These are phyloP conservation scores for Labeo catla DNA, from an alignment of 2,113 vertebrate genomes.

Conservation along the genomic window DNA sequence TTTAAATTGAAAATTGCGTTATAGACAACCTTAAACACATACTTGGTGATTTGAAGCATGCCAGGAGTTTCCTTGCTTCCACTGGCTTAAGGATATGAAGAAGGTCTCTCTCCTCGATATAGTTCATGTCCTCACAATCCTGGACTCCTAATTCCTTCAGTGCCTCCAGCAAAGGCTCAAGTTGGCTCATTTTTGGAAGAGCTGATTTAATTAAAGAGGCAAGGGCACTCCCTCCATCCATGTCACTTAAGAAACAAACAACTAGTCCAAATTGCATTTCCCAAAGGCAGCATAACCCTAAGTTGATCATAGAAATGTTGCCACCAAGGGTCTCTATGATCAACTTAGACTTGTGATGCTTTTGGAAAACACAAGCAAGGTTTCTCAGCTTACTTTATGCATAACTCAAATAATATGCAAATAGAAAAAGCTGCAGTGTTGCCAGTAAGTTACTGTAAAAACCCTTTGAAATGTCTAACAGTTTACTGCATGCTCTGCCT, in stretches of 20 bases:
- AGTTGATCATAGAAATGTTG: too few species aligned
- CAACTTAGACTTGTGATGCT: too few species aligned
- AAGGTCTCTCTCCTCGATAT: conserved; percentile 3
- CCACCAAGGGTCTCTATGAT: too few species aligned
- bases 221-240: background rate
- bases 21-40: background rate
- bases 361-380: too few species aligned
- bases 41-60: conserved; percentile 4
- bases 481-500: background rate
- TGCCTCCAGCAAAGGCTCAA: background rate
- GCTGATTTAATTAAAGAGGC: background rate
- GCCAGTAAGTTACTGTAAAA: too few species aligned
- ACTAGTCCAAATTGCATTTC: too few species aligned
- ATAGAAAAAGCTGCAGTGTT: too few species aligned
- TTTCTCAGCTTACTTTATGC: too few species aligned
- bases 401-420: too few species aligned
- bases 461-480: too few species aligned
- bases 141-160: background rate
- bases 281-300: too few species aligned
- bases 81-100: conserved; percentile 12
- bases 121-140: background rate
- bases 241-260: background rate
- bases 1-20: too few species aligned
- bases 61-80: conserved; percentile 1
- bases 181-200: background rate